phyloP scores from a whole-genome alignment of 2,888 invertebrate genomes.

The Pyrocoelia pectoralis region DNA sequence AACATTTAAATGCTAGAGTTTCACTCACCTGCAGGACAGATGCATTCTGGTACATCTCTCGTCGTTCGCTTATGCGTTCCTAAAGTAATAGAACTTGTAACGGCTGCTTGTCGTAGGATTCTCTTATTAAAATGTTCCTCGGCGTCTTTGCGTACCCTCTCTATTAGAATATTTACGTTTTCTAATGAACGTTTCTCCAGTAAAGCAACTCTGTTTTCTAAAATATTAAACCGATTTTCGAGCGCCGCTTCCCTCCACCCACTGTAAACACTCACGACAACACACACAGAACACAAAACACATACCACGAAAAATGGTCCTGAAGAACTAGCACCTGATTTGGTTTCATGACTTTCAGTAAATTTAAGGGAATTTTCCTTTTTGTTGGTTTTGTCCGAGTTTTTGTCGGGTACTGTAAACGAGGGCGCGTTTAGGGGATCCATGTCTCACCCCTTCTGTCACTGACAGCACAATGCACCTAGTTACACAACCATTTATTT shows the following conservation, averaged over 20 bases:
- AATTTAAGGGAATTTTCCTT: conserved; percentile 25
- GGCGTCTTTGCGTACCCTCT: conserved; percentile 65
- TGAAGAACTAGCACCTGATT: conserved; percentile 31
- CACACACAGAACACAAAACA: conserved; percentile 70
- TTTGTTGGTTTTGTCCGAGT: conserved; percentile 41
- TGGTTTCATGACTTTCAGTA: conserved; percentile 25
- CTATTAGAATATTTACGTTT: conserved; percentile 61
- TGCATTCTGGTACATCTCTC: conserved; percentile 71
- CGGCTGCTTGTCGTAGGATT: conserved; percentile 54
- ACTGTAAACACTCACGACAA: conserved; percentile 68
- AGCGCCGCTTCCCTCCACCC: conserved; percentile 66
- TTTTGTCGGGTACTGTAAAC: conserved; percentile 38
- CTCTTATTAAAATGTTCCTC: conserved; percentile 58
- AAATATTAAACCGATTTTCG: conserved; percentile 62
- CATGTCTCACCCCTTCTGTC: conserved; percentile 48
- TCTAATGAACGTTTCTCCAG: conserved; percentile 62
- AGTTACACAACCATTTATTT: conserved; percentile 48
- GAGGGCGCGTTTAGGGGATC: conserved; percentile 50
- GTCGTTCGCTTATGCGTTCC: conserved; percentile 58
- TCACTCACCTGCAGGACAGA: conserved; percentile 74
- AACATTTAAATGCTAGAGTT: not conserved
- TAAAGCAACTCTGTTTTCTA: conserved; percentile 67
- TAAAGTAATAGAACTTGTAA: conserved; percentile 30
- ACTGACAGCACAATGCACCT: conserved; percentile 44
- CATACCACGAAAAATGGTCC: conserved; percentile 65